Base-by-base conservation (phyloP, 2,113 vertebrate genomes). In the Oncorhynchus gorbuscha region DNA sequence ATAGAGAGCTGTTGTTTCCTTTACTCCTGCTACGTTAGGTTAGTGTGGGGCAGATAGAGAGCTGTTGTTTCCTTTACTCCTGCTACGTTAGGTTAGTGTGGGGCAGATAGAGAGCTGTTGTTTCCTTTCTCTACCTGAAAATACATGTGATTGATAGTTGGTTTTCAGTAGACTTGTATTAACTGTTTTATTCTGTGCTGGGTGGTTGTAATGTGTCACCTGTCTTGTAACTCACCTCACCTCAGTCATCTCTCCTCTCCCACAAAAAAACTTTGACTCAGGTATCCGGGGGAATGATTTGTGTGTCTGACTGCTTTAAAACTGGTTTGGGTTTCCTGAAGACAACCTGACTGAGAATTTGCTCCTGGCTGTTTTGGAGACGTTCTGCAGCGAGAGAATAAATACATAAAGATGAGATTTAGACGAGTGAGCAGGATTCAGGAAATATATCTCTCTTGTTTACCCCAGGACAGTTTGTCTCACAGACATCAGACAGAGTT, bases 381-480 rank as follows among this genome's bases (percentile, higher is more conserved):
- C 0, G 16, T 55, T 55, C 51, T 18, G 12, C 51, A 55, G 51
- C 51, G 16, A 18, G 12, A 55, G 4, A 55, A 55, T 11, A 45
- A 45, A 45, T 45, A 45, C 8, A 11, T 11, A 74, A 74, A n/a
- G 20, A 71, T 55, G 74, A 83, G 28, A 59, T 3, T 32, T 74
- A 45, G 70, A 79, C 81, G 79, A 69, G 75, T 83, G 75, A 81
- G 61, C 67, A 49, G 68, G 69, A 84, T 70, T 55, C 78, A 73
- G 69, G 45, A 87, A 81, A 73, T 39, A 51, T 66, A 61, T 76
- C 75, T 75, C 82, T 86, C 76, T 86, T 81, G 32, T 61, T 72
- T 83, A 51, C 74, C 67, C 48, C 26, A 71, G 86, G 69, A 75
- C n/a, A 62, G 14, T 55, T 13, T 55, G 51, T 72, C 32, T 68